Evolutionary conservation across 2,797 vertebrate species (phyloP), one percentile per base, ranked within the genome.

Genomic region (Premnoplex brunnescens): DNA sequence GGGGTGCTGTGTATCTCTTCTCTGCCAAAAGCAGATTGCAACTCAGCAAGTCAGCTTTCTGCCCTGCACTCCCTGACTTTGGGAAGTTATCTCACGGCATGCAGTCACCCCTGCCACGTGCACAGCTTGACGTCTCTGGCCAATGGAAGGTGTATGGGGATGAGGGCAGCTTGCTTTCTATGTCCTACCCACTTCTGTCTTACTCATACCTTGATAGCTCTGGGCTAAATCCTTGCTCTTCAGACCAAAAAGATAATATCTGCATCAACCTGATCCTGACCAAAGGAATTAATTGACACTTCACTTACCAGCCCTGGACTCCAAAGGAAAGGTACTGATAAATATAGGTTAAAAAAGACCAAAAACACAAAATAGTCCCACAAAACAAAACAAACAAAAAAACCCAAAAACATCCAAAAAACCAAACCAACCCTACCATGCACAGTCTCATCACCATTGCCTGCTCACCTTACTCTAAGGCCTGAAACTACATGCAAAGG

Each of bases 21-120:
- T 46, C 86, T 91, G 93, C 93, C 91, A 95, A 85, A 96, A 94
- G 75, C 95, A 93, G 88, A 95, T 89, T 96, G 89, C 74, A 9
- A 55, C 95, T 94, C 96, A 96, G 95, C 94, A 95, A 96, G 93
- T 94, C 78, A 64, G 78, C 52, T 91, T 94, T 92, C 93, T 67
- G 27, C 67, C 60, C 64, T 94, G 88, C 60, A 83, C 86, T 85
- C 56, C 37, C 72, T 93, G 92, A 93, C 94, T 95, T 96, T 94
- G 92, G 89, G 91, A 96, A 96, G 95, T 85, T 91, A 76, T 87
- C 83, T 90, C 93, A 66, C 5, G 0, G 76, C 0, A 0, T 73
- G 83, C 88, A 66, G 59, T 37, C 85, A 73, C 28, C 52, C 48
- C 59, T 46, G 71, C 86, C 92, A 84, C 30, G 52, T 0, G 0